A percentile compares a stretch with the other conserved stretches of the same genome.
These are phyloP conservation scores for Cyclophora albipunctata DNA, from an alignment of 2,888 invertebrate species.

Conservation along the genomic window DNA sequence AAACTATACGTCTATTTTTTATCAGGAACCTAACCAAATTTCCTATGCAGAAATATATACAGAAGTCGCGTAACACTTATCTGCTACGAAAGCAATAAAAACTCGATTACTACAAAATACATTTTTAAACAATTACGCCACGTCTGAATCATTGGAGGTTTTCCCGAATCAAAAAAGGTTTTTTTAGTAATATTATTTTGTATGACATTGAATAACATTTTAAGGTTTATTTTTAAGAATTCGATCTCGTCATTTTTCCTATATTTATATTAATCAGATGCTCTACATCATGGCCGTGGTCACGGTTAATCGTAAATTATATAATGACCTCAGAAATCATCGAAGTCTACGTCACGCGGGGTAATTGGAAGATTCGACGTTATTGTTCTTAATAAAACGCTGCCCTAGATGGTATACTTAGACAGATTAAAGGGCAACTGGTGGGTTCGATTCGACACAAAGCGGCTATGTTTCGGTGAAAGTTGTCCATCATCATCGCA, in stretches of 20 bases:
- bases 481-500: constrained; percentile 57
- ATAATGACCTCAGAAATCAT: constrained; percentile 5
- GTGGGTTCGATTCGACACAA: constrained; percentile 17
- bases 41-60: not conserved
- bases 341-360: not conserved
- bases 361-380: no score
- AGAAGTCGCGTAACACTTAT: not conserved
- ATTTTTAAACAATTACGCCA: no score
- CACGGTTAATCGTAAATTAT: constrained; percentile 9
- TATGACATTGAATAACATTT: no score
- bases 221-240: no score
- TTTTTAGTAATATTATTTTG: no score
- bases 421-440: constrained; percentile 29
- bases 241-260: not conserved
- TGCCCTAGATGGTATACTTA: no score
- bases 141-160: no score
- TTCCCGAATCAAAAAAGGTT: no score
- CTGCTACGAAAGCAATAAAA: not conserved
- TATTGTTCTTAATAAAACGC: no score
- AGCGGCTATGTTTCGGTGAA: constrained; percentile 57
- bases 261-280: constrained; percentile 9
- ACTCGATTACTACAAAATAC: no score
- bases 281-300: constrained; percentile 14
- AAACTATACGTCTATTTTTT: constrained; percentile 1
- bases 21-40: not conserved